These are phyloP conservation scores for Lytechinus pictus DNA, from an alignment of 35 echinoderm and acorn worm genomes.

Conservation along the genomic window DNA sequence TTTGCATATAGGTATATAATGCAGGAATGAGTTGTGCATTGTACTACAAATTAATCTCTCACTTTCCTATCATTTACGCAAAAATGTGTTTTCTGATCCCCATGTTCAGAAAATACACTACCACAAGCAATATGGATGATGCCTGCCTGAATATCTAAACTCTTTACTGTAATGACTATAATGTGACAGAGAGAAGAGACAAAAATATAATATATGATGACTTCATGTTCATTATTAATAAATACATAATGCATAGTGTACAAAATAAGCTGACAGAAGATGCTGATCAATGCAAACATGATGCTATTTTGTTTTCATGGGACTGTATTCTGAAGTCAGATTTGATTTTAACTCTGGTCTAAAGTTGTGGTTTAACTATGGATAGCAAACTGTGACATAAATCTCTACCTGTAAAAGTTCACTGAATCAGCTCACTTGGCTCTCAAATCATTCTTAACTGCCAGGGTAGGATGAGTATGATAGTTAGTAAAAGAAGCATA, in stretches of 20 bases:
- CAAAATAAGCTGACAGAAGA: not conserved
- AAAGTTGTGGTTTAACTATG: too few relatives aligned
- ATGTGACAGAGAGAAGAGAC: not conserved
- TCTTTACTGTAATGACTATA: not conserved
- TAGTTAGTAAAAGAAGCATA: too few relatives aligned
- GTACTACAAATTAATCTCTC: not conserved
- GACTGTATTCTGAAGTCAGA: too few relatives aligned
- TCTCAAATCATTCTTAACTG: too few relatives aligned
- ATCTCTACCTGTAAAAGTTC: too few relatives aligned
- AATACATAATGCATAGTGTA: conserved; percentile 17
- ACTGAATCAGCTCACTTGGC: too few relatives aligned
- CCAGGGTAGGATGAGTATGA: too few relatives aligned
- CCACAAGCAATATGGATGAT: not conserved
- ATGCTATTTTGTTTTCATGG: not conserved
- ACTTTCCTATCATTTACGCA: not conserved
- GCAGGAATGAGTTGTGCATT: conserved; percentile 8
- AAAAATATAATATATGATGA: conserved; percentile 33
- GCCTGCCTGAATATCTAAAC: not conserved
- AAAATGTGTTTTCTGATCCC: conserved; percentile 20
- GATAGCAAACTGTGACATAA: too few relatives aligned
- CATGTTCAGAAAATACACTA: conserved; percentile 29
- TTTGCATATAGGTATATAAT: not conserved
- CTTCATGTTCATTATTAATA: not conserved
- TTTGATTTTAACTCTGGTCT: too few relatives aligned
- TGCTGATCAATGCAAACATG: not conserved